A percentile compares a stretch with the other conserved stretches of the same genome.
Conservation (phyloP, 1,140 invertebrate species). For the Colletes gigas region DNA sequence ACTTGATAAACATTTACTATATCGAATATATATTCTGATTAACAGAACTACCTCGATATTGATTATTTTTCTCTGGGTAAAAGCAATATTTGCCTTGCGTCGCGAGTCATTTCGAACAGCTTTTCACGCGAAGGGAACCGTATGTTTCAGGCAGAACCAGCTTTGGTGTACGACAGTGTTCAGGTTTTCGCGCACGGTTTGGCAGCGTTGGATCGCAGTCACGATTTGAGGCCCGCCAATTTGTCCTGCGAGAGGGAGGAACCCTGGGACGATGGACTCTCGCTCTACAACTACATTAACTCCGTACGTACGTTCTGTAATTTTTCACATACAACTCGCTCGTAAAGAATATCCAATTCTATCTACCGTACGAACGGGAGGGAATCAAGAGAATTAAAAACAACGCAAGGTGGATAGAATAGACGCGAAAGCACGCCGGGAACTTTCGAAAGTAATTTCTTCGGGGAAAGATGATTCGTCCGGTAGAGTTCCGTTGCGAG, state of each 20-base stretch:
- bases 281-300: slow-evolving; percentile 95
- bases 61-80: no score
- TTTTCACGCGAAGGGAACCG: slow-evolving; percentile 51
- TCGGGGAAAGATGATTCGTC: no score
- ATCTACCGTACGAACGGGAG: not conserved
- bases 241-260: slow-evolving; percentile 91
- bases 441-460: no score
- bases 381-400: not conserved
- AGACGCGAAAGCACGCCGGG: no score
- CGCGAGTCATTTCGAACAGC: not conserved
- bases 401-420: no score
- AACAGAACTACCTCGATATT: no score
- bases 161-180: slow-evolving; percentile 95
- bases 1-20: no score
- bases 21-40: no score
- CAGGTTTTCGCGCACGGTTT: slow-evolving; percentile 92
- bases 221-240: slow-evolving; percentile 86
- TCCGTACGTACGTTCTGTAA: slow-evolving; percentile 84
- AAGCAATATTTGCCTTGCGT: no score
- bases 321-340: slow-evolving; percentile 10
- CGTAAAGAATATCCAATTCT: not conserved
- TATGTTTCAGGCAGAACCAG: slow-evolving; percentile 90
- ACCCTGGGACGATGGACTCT: slow-evolving; percentile 92
- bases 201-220: slow-evolving; percentile 86
- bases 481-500: no score